These are phyloP conservation scores for Rhagonycha lutea DNA, from an alignment of 2,888 invertebrate genomes.

Conservation along the genomic window DNA sequence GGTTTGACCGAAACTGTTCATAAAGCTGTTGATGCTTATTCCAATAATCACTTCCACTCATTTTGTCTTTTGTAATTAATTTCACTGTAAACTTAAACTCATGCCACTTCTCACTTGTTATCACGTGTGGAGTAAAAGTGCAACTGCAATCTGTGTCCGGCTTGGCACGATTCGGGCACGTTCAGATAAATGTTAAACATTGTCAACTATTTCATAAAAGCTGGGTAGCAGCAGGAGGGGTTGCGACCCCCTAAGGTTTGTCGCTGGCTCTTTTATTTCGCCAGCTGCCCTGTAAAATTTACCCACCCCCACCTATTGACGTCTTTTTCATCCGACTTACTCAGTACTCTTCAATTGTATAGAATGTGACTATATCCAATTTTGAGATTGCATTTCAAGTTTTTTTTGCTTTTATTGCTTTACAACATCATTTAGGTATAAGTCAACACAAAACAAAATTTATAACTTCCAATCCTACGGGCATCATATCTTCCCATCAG, in stretches of 20 bases:
- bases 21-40: slow-evolving; percentile 33
- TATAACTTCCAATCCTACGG: background rate
- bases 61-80: slow-evolving; percentile 26
- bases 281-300: slow-evolving; percentile 55
- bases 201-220: slow-evolving; percentile 54
- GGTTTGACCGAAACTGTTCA: slow-evolving; percentile 17
- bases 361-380: slow-evolving; percentile 19
- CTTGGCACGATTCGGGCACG: slow-evolving; percentile 51
- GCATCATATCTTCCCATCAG: background rate
- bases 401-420: background rate
- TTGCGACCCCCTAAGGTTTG: slow-evolving; percentile 54
- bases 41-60: slow-evolving; percentile 52
- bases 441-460: background rate
- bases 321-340: slow-evolving; percentile 53
- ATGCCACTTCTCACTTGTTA: slow-evolving; percentile 13
- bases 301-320: slow-evolving; percentile 52
- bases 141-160: slow-evolving; percentile 41
- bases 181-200: slow-evolving; percentile 55
- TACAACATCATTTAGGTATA: background rate
- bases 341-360: background rate
- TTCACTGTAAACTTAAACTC: background rate
- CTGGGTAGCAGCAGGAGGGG: slow-evolving; percentile 50
- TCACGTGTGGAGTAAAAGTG: slow-evolving; percentile 22
- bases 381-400: background rate
- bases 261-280: slow-evolving; percentile 55